Conservation (phyloP, 2,888 invertebrate species). For the Mesoligia furuncula region DNA sequence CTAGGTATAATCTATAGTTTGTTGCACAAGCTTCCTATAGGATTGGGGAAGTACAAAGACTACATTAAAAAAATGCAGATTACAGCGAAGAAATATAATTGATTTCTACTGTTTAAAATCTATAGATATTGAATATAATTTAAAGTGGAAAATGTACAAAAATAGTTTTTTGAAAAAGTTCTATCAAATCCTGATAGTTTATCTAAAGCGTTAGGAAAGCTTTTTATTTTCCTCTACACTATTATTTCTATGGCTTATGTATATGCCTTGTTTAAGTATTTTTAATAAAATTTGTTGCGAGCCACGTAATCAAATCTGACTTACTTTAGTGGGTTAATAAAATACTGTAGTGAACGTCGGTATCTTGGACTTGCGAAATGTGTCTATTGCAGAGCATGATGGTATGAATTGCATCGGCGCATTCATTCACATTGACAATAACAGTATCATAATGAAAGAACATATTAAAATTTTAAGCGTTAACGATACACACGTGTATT, state of each 20-base stretch:
- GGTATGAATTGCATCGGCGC: slow-evolving; percentile 70
- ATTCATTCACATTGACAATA: slow-evolving; percentile 74
- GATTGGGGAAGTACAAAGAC: slow-evolving; percentile 56
- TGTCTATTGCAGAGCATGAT: slow-evolving; percentile 63
- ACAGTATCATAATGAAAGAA: slow-evolving; percentile 65
- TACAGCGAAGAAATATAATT: slow-evolving; percentile 44
- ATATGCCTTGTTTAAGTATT: slow-evolving; percentile 35
- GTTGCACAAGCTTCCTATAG: slow-evolving; percentile 66
- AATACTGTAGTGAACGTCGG: slow-evolving; percentile 61
- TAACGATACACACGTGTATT: slow-evolving; percentile 74
- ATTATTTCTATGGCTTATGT: slow-evolving; percentile 50
- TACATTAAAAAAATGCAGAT: slow-evolving; percentile 56
- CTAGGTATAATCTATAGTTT: slow-evolving; percentile 53
- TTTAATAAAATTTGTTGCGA: slow-evolving; percentile 35
- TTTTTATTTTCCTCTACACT: slow-evolving; percentile 52
- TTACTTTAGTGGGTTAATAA: slow-evolving; percentile 55
- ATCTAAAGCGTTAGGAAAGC: slow-evolving; percentile 62
- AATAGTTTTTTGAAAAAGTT: slow-evolving; percentile 25
- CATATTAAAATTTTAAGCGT: slow-evolving; percentile 71
- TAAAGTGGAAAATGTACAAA: slow-evolving; percentile 35
- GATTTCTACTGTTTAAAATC: slow-evolving; percentile 56
- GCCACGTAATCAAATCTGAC: slow-evolving; percentile 56
- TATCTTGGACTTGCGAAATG: slow-evolving; percentile 56
- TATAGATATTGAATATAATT: slow-evolving; percentile 47
- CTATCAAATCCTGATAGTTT: slow-evolving; percentile 37